phyloP scores from a whole-genome alignment of 2,797 vertebrate genomes.

The Gymnothorax reevesii region DNA sequence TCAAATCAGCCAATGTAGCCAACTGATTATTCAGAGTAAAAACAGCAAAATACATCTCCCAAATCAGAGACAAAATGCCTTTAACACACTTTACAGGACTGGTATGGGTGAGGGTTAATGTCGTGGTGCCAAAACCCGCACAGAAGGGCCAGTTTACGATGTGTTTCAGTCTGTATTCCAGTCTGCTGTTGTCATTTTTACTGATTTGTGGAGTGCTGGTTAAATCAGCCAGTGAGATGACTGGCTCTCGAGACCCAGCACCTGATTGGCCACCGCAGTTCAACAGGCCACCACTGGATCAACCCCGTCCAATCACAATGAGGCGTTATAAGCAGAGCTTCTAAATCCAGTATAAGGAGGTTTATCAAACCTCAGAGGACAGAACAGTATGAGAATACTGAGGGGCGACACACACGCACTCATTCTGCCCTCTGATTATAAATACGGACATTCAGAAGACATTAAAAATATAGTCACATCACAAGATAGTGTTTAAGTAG shows the following conservation, averaged over 20 bases:
- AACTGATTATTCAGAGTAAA: background rate
- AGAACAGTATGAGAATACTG: background rate
- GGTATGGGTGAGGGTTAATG: background rate
- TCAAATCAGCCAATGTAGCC: background rate
- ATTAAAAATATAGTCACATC: constrained; percentile 26
- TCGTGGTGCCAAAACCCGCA: background rate
- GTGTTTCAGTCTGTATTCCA: background rate
- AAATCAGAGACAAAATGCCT: background rate
- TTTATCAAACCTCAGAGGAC: background rate
- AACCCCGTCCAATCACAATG: background rate
- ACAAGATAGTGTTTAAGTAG: constrained; percentile 38
- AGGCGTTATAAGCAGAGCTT: background rate
- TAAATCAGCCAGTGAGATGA: background rate
- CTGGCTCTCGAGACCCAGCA: background rate
- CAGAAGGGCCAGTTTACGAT: background rate
- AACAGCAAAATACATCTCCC: background rate
- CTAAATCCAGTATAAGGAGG: background rate
- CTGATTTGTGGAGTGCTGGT: background rate
- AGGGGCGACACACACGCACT: background rate
- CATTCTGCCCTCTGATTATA: constrained; percentile 7
- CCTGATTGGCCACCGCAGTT: background rate
- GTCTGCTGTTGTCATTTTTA: background rate
- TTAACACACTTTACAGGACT: background rate
- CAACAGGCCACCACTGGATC: background rate
- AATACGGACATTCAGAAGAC: constrained; percentile 26